Evolutionary conservation across 2,113 vertebrate genomes (phyloP).

Genomic region (Tragelaphus buxtoni): DNA sequence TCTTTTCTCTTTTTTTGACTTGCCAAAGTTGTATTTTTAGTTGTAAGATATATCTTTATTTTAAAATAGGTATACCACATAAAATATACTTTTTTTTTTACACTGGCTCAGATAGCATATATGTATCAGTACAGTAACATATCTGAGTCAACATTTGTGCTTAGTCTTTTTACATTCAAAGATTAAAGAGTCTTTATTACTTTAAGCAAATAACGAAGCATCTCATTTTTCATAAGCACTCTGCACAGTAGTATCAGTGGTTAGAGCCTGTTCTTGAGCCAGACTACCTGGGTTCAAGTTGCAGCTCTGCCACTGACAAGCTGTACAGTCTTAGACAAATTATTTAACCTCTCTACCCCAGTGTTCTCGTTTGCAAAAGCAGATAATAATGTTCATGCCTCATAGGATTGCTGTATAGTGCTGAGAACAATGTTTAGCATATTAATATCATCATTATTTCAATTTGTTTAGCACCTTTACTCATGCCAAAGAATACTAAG

Average conservation of each 20-base stretch:
- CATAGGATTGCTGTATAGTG: background rate
- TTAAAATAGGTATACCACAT: background rate
- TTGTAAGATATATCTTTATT: background rate
- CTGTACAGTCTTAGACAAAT: background rate
- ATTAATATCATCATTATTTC: conserved; percentile 5
- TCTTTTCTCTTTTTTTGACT: too few species aligned
- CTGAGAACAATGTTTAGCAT: background rate
- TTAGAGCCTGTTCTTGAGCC: background rate
- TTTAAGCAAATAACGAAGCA: conserved; percentile 16
- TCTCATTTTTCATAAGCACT: background rate
- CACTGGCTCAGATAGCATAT: background rate
- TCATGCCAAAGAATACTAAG: background rate
- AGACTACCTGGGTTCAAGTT: background rate
- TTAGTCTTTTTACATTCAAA: conserved; percentile 13
- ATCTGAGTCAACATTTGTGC: background rate
- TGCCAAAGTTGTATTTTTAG: background rate
- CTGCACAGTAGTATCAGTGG: background rate
- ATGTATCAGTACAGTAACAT: background rate
- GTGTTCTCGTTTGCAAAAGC: conserved; percentile 5
- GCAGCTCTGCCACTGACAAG: background rate
- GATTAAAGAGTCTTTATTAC: background rate
- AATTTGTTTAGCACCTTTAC: conserved; percentile 31
- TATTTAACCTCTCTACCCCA: background rate
- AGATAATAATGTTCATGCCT: background rate
- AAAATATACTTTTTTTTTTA: background rate